These are phyloP conservation scores for Epizoanthus fatuus DNA, from an alignment of 92 coral and sea anemone genomes.

Conservation along the genomic window DNA sequence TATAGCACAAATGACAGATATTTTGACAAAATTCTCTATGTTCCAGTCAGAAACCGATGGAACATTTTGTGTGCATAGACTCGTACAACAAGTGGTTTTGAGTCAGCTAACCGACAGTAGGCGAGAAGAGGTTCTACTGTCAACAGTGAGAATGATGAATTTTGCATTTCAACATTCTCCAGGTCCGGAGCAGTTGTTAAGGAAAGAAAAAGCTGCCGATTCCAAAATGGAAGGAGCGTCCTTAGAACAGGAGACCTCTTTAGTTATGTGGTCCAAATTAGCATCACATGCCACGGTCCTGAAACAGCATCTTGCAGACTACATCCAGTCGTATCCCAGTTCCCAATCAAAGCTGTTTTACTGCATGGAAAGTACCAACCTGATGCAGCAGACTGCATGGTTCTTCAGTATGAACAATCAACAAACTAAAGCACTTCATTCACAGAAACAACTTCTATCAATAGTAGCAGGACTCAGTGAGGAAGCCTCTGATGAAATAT, in stretches of 20 bases:
- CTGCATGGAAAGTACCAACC: constrained; percentile 5
- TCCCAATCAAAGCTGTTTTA: constrained; percentile 14
- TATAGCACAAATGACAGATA: constrained; percentile 19
- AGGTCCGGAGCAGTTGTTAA: constrained; percentile 17
- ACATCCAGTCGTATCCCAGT: neutral
- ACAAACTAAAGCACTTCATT: constrained; percentile 15
- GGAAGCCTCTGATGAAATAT: neutral
- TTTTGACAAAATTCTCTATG: constrained; percentile 38
- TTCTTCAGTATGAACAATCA: constrained; percentile 21
- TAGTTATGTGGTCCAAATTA: constrained; percentile 1
- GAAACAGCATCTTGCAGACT: neutral
- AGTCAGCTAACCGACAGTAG: constrained; percentile 4
- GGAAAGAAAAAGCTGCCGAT: neutral
- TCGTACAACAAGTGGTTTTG: constrained; percentile 42
- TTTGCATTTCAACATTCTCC: constrained; percentile 12
- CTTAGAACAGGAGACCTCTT: neutral
- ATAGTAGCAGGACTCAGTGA: constrained; percentile 1
- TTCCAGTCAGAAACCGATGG: constrained; percentile 15
- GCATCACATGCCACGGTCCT: constrained; percentile 29
- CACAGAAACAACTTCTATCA: constrained; percentile 1
- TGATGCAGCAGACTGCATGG: constrained; percentile 19
- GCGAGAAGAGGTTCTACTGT: neutral
- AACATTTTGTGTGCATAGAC: constrained; percentile 34
- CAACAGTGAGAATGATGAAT: constrained; percentile 40
- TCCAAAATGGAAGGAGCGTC: neutral